Base-by-base conservation (phyloP, 2,113 vertebrate species). In the Sakesphorus luctuosus region DNA sequence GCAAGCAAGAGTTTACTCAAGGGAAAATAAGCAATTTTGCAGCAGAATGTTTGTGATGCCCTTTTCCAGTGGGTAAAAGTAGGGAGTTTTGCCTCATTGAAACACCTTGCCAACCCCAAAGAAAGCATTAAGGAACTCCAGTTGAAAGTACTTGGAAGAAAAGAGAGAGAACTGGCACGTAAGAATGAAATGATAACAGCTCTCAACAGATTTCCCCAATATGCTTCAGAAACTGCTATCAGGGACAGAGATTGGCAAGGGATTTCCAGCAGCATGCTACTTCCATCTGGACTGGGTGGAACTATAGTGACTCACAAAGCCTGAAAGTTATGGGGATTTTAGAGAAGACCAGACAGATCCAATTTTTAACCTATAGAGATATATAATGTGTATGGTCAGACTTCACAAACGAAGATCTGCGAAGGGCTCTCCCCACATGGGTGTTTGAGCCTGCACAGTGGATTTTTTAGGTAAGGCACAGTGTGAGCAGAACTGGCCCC, bases 131-230 rank as follows among this genome's bases (percentile, higher is more conserved):
- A 80, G 35, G 33, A 76, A 50, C 18, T 23, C 29, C 69, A 74
- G 47, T n/a, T 43, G 10, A n/a, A 86, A 56, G 67, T 67, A 92
- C 33, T 83, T 84, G 52, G 55, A 93, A 94, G 53, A 55, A 93
- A 74, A 88, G 52, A 84, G 31, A 46, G 25, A 85, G 55, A 85
- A 80, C 20, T 47, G 50, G 65, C 84, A 94, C 2, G 1, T 7
- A 55, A 67, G 33, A 40, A 87, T 19, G 61, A 89, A 92, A 90
- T 7, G 24, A 12, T 78, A 68, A 86, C 61, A 92, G 66, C 49
- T 81, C 77, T 90, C 79, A 92, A 80, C 76, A 95, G 79, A 92
- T 93, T 95, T 91, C 68, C 65, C 44, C 79, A 95, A 49, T 87
- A 93, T 80, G 90, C 9, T 94, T 83, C 72, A 95, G 87, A 93